Evolutionary conservation across 2,888 invertebrate species (phyloP).

Genomic region (Brenthis daphne): DNA sequence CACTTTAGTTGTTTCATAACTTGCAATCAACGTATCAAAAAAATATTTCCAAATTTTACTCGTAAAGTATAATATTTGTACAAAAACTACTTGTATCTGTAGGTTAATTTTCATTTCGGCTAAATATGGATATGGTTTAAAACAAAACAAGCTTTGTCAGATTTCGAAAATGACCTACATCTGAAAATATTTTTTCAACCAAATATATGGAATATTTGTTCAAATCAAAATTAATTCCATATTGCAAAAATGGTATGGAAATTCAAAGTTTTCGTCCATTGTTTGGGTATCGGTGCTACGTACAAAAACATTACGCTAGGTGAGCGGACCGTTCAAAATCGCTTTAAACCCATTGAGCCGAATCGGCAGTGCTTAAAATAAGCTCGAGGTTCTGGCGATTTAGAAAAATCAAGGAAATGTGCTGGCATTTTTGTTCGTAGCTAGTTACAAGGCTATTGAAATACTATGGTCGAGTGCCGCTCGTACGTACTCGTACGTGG

Average conservation of each 20-base stretch:
- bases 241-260: conserved; percentile 8
- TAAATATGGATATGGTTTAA: too few species aligned
- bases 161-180: too few species aligned
- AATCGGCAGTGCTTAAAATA: conserved; percentile 28
- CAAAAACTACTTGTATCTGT: too few species aligned
- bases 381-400: conserved; percentile 21
- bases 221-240: conserved; percentile 3
- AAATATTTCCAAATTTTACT: too few species aligned
- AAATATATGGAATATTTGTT: conserved; percentile 1
- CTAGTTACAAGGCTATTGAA: conserved; percentile 20
- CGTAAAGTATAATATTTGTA: too few species aligned
- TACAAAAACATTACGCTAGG: conserved; percentile 13
- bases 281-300: background rate
- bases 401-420: conserved; percentile 21
- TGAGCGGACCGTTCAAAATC: conserved; percentile 18
- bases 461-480: background rate
- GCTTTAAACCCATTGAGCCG: conserved; percentile 27
- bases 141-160: too few species aligned
- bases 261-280: conserved; percentile 5
- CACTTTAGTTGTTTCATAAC: too few species aligned
- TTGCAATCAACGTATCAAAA: too few species aligned
- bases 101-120: too few species aligned
- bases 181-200: too few species aligned
- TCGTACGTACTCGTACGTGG: background rate
- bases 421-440: conserved; percentile 11